Evolutionary conservation across 2,888 invertebrate genomes (phyloP), one percentile per base, ranked within the genome.

Genomic region (Odontothrips loti): DNA sequence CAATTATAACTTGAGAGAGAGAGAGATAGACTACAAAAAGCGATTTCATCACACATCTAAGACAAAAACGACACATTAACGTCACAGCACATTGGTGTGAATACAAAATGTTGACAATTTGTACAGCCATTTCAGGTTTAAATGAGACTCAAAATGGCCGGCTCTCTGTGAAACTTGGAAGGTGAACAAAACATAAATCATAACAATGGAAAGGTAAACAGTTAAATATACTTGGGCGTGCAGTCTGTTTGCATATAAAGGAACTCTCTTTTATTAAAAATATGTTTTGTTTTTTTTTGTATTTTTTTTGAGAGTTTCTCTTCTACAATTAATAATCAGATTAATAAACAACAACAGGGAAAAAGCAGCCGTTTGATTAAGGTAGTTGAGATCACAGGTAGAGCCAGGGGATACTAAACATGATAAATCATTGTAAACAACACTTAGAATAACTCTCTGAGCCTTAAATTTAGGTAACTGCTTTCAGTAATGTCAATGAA

Each of bases 1-100:
- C 23, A 80, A 20, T 80, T 58, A 58, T 15, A 51, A 51, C 51
- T 47, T 80, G 81, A 81, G 81, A 81, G 81, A 81, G 81, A 81
- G 81, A 81, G 81, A 79, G 29, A 79, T 78, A 48, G 29, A 51
- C 68, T 34, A 79, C 79, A 80, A 68, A 43, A 75, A 80, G 75
- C 23, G 75, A 79, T 75, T 82, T 51, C 63, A 51, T 78, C 47
- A 47, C 43, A 47, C 51, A 80, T 75, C 68, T 75, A 75, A 75
- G 68, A 75, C 68, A 75, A 75, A 75, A 75, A 75, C 68, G 68
- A 75, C 68, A 75, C 68, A 75, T 75, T n/a, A 75, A 75, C 68
- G 68, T 75, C 68, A 75, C 68, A 75, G 68, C 68, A 75, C 68
- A 75, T 27, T n/a, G 68, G 23, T 75, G 68, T 75, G 68, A 75